phyloP scores from a whole-genome alignment of 2,797 vertebrate genomes.

The Trichosurus vulpecula region DNA sequence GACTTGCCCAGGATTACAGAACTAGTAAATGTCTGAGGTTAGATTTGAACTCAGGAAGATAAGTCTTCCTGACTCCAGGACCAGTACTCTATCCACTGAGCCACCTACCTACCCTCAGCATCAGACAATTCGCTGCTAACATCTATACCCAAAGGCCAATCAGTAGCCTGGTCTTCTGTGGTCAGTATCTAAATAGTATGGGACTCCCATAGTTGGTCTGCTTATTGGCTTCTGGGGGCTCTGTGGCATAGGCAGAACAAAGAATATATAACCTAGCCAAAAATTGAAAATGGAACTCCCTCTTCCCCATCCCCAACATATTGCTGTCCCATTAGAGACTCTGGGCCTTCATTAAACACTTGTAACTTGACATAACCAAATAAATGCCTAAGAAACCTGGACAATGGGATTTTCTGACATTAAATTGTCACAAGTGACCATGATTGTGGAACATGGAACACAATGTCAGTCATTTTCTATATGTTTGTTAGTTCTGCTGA shows the following conservation, averaged over 20 bases:
- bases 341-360: background rate
- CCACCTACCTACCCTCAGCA: background rate
- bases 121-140: background rate
- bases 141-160: background rate
- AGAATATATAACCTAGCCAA: background rate
- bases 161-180: background rate
- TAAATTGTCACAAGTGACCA: background rate
- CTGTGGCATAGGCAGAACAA: background rate
- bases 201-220: background rate
- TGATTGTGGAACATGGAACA: background rate
- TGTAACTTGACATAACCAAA: background rate
- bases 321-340: background rate
- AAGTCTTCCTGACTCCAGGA: background rate
- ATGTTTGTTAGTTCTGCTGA: background rate
- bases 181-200: background rate
- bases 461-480: background rate
- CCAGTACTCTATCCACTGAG: background rate
- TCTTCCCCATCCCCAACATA: background rate
- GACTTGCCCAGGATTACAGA: background rate
- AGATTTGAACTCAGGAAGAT: background rate
- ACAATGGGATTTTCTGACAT: background rate
- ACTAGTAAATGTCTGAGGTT: background rate
- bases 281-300: background rate
- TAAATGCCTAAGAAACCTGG: background rate
- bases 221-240: background rate